Evolutionary conservation across 2,888 invertebrate species (phyloP).

Genomic region (Aphodius granarius): DNA sequence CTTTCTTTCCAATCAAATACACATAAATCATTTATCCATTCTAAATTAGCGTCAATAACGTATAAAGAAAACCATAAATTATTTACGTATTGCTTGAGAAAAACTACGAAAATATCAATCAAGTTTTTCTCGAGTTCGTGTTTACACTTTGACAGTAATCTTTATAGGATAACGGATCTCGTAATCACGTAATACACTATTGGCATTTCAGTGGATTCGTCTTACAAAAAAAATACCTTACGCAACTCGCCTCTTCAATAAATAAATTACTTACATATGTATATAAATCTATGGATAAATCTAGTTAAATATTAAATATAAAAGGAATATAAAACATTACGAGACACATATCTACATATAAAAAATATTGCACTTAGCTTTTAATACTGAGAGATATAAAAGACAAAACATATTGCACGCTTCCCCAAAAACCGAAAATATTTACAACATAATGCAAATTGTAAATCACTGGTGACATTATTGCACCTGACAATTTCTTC

Average conservation of each 20-base stretch:
- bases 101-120: not conserved
- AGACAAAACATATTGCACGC: not conserved
- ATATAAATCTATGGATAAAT: not conserved
- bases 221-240: not conserved
- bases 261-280: not conserved
- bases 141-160: not conserved
- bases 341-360: not conserved
- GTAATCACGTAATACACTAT: not conserved
- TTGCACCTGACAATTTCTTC: no score
- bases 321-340: not conserved
- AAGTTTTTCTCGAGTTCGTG: not conserved
- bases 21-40: not conserved
- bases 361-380: not conserved
- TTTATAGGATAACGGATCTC: not conserved
- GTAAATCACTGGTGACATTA: not conserved
- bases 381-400: not conserved
- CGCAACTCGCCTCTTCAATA: not conserved
- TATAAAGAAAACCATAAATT: not conserved
- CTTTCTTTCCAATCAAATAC: not conserved
- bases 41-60: not conserved
- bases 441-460: not conserved
- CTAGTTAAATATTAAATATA: not conserved
- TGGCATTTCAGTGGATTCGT: not conserved
- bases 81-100: not conserved
- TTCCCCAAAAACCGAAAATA: not conserved